phyloP scores from a whole-genome alignment of 2,113 vertebrate genomes.

The Gila orcuttii region DNA sequence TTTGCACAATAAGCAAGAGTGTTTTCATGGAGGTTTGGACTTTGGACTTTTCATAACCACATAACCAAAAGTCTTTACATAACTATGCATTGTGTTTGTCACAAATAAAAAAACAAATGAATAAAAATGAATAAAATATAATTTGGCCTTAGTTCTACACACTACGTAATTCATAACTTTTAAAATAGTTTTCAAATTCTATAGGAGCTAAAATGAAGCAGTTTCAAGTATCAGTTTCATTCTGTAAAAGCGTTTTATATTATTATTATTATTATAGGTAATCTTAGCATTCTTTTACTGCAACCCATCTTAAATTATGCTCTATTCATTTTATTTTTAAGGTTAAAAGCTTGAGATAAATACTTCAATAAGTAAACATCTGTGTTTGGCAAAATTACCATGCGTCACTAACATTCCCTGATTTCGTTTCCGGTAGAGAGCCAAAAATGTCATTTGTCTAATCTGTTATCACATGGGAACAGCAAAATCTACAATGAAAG shows the following conservation, averaged over 20 bases:
- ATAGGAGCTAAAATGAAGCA: slow-evolving; percentile 23
- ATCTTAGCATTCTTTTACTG: background rate
- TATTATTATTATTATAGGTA: slow-evolving; percentile 29
- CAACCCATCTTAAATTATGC: background rate
- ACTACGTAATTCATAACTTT: background rate
- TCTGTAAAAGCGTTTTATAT: slow-evolving; percentile 36
- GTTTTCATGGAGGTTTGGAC: background rate
- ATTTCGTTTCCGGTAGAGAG: slow-evolving; percentile 50
- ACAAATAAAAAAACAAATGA: slow-evolving; percentile 3
- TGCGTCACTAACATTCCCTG: slow-evolving; percentile 50
- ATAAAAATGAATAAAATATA: background rate
- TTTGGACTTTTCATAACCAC: background rate
- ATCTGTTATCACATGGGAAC: slow-evolving; percentile 1
- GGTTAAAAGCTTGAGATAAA: slow-evolving; percentile 63
- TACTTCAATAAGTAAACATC: slow-evolving; percentile 61
- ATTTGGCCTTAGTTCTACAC: slow-evolving; percentile 7
- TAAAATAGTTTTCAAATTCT: slow-evolving; percentile 1
- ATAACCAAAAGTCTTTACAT: background rate
- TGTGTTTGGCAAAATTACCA: slow-evolving; percentile 60
- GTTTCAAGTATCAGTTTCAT: slow-evolving; percentile 31
- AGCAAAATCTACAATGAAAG: slow-evolving; percentile 7
- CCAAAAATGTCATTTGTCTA: slow-evolving; percentile 20
- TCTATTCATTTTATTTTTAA: slow-evolving; percentile 58
- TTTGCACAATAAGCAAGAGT: background rate
- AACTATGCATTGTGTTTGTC: background rate